Evolutionary conservation across 1,140 invertebrate species (phyloP).

Genomic region (Camponotus floridanus): DNA sequence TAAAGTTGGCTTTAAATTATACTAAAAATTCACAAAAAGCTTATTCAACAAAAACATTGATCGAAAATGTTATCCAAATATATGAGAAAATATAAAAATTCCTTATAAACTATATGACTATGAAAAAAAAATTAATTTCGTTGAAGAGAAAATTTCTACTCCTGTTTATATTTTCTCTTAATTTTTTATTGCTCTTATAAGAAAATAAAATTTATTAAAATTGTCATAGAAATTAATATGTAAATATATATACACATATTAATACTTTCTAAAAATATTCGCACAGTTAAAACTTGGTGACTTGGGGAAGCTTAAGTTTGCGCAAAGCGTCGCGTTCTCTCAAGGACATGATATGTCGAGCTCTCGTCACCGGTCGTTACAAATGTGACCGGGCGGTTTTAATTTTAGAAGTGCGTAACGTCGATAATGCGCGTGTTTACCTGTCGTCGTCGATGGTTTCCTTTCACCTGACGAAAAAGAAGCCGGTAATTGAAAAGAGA

Average conservation of each 20-base stretch:
- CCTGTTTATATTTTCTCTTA: background rate
- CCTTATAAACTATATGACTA: too few species aligned
- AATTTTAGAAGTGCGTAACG: conserved; percentile 72
- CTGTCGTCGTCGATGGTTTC: conserved; percentile 31
- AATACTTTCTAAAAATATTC: background rate
- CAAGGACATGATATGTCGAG: background rate
- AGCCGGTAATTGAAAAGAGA: conserved; percentile 22
- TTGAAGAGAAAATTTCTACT: conserved; percentile 10
- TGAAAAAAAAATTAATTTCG: too few species aligned
- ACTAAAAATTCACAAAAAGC: too few species aligned
- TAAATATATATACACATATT: too few species aligned
- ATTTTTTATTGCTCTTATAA: background rate
- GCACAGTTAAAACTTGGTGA: background rate
- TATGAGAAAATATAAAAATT: too few species aligned
- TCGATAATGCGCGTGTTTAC: conserved; percentile 55
- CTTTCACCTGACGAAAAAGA: conserved; percentile 61
- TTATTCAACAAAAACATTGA: too few species aligned
- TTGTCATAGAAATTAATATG: background rate
- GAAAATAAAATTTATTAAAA: background rate
- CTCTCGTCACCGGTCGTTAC: conserved; percentile 31
- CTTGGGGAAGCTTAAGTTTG: conserved; percentile 29
- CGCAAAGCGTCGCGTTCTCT: conserved; percentile 12
- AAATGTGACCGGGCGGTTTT: conserved; percentile 51
- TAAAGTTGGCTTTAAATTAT: too few species aligned
- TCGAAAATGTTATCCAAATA: too few species aligned